Conservation (phyloP, 1,140 invertebrate species). For the Stegodyphus dumicola region DNA sequence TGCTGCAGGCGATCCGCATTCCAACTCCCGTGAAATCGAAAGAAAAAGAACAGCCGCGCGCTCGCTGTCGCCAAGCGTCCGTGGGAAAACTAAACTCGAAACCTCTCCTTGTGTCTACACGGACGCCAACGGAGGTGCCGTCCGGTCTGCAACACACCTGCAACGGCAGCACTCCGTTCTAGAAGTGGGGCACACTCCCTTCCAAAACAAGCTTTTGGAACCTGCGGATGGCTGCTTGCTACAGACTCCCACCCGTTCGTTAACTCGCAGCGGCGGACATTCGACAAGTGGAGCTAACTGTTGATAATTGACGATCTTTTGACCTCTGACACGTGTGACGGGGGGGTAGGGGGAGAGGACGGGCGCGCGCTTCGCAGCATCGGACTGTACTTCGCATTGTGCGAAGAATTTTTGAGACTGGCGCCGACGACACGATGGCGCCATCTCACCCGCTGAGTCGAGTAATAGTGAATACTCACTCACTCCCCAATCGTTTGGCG, state of each 20-base stretch:
- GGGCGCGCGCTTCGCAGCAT: not conserved
- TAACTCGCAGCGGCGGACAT: not conserved
- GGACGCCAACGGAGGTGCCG: not conserved
- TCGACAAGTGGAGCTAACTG: constrained; percentile 32
- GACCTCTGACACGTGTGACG: constrained; percentile 12
- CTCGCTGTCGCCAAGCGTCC: not conserved
- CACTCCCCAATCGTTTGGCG: no score
- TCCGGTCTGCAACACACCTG: constrained; percentile 12
- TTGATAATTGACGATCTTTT: constrained; percentile 31
- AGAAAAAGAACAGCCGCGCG: not conserved
- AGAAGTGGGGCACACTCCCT: not conserved
- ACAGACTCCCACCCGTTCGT: no score
- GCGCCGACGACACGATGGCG: not conserved
- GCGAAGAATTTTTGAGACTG: constrained; percentile 1
- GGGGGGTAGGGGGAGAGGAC: not conserved
- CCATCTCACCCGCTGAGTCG: no score
- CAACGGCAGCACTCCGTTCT: not conserved
- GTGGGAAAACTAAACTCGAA: constrained; percentile 4
- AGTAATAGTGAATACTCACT: no score
- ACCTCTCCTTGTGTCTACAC: constrained; percentile 7
- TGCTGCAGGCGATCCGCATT: not conserved
- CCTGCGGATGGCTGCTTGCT: no score
- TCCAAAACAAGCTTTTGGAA: no score
- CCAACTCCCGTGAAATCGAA: not conserved
- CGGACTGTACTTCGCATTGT: not conserved